Conservation (phyloP, 2,797 vertebrate species). For the Gymnopithys bicolor region DNA sequence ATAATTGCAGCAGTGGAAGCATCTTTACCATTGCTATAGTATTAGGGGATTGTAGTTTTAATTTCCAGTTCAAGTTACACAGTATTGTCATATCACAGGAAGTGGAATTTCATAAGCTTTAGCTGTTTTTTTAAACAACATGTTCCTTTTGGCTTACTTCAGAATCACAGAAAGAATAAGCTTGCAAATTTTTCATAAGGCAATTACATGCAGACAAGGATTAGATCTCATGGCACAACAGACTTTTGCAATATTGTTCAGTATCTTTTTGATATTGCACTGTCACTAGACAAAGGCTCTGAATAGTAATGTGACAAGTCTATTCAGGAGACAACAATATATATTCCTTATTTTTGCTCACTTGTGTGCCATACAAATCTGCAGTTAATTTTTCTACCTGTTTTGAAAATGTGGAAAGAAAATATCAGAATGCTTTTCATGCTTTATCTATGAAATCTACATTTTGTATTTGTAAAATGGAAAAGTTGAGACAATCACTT, state of each 20-base stretch:
- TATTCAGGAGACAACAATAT: constrained; percentile 76
- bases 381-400: constrained; percentile 71
- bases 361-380: constrained; percentile 73
- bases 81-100: constrained; percentile 63
- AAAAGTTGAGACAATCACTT: constrained; percentile 73
- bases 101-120: constrained; percentile 20
- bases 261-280: constrained; percentile 76
- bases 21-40: neutral
- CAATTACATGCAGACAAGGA: constrained; percentile 79
- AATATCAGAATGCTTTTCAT: constrained; percentile 67
- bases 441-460: constrained; percentile 68
- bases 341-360: constrained; percentile 75
- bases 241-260: constrained; percentile 76
- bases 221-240: constrained; percentile 78
- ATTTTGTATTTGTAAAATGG: constrained; percentile 67
- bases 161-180: constrained; percentile 67
- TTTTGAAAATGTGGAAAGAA: constrained; percentile 73
- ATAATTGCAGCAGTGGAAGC: constrained; percentile 6
- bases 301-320: constrained; percentile 79
- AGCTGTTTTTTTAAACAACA: constrained; percentile 14
- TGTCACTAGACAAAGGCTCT: constrained; percentile 75
- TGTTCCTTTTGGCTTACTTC: constrained; percentile 61
- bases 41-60: constrained; percentile 47
- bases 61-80: constrained; percentile 72
- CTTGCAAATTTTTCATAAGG: constrained; percentile 81